Conservation (phyloP, 2,888 invertebrate species). For the Lomographa bimaculata region DNA sequence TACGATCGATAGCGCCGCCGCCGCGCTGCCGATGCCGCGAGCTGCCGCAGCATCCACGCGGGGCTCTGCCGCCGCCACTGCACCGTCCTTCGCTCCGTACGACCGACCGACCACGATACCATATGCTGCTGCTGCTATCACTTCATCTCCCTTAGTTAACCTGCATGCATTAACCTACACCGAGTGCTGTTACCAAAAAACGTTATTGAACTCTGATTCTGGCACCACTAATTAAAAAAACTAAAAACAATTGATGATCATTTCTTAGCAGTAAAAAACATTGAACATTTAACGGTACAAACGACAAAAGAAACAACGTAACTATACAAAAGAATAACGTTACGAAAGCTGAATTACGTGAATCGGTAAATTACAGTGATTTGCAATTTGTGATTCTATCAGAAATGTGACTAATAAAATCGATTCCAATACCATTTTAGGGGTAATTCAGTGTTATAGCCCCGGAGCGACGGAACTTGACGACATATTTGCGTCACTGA, state of each 20-base stretch:
- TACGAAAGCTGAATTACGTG: constrained; percentile 11
- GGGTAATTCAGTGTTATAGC: constrained; percentile 17
- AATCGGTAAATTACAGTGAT: constrained; percentile 19
- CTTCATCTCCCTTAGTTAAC: neutral
- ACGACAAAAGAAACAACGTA: too few relatives aligned
- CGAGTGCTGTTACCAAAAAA: too few relatives aligned
- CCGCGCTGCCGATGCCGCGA: constrained; percentile 49
- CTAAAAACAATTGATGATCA: too few relatives aligned
- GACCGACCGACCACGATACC: neutral
- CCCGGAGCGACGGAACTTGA: constrained; percentile 14
- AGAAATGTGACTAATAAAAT: constrained; percentile 17
- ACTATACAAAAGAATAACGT: too few relatives aligned
- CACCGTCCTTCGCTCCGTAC: constrained; percentile 1
- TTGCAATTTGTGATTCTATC: constrained; percentile 16
- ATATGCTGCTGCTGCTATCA: neutral
- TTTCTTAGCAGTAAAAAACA: too few relatives aligned
- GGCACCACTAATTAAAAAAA: too few relatives aligned
- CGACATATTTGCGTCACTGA: constrained; percentile 25
- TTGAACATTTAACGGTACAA: too few relatives aligned
- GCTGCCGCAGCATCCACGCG: constrained; percentile 47
- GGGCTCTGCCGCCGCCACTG: constrained; percentile 21
- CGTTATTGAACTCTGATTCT: too few relatives aligned
- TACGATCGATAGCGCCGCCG: constrained; percentile 64
- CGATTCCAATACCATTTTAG: constrained; percentile 18
- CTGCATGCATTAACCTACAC: too few relatives aligned